phyloP scores from a whole-genome alignment of 64 coral and sea anemone species.

The Orbicella faveolata region DNA sequence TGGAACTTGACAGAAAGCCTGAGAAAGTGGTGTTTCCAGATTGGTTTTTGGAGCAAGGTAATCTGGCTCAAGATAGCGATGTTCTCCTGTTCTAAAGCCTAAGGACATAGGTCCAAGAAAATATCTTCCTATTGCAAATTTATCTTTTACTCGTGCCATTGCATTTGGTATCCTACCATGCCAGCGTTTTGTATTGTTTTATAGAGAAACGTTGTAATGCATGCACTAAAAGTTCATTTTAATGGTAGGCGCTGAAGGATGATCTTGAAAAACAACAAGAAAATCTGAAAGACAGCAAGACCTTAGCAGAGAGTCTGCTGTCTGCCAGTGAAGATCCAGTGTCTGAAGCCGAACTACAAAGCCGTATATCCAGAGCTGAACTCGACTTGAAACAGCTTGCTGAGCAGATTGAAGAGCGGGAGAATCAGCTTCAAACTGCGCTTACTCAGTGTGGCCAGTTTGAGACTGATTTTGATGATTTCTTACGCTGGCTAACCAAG shows the following conservation, averaged over 20 bases:
- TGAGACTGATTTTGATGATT: conserved; percentile 84
- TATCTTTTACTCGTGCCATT: too few relatives aligned
- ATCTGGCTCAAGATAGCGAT: too few relatives aligned
- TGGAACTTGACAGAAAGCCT: too few relatives aligned
- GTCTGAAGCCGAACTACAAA: conserved; percentile 62
- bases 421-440: conserved; percentile 58
- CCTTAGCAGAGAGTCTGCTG: conserved; percentile 61
- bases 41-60: too few relatives aligned
- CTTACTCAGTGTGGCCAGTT: conserved; percentile 76
- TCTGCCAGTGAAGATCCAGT: conserved; percentile 68
- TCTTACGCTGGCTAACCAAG: conserved; percentile 93
- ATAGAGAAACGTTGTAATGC: neutral
- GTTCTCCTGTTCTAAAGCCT: too few relatives aligned
- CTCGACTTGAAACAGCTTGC: conserved; percentile 55
- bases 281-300: conserved; percentile 41
- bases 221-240: neutral
- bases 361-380: conserved; percentile 66
- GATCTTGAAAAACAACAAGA: conserved; percentile 63
- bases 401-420: conserved; percentile 61
- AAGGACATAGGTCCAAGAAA: too few relatives aligned
- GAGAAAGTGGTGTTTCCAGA: too few relatives aligned
- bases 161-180: too few relatives aligned
- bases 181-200: too few relatives aligned
- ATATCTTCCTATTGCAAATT: too few relatives aligned
- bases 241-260: conserved; percentile 61